Base-by-base conservation (phyloP, 2,888 invertebrate genomes). In the Apamea crenata region DNA sequence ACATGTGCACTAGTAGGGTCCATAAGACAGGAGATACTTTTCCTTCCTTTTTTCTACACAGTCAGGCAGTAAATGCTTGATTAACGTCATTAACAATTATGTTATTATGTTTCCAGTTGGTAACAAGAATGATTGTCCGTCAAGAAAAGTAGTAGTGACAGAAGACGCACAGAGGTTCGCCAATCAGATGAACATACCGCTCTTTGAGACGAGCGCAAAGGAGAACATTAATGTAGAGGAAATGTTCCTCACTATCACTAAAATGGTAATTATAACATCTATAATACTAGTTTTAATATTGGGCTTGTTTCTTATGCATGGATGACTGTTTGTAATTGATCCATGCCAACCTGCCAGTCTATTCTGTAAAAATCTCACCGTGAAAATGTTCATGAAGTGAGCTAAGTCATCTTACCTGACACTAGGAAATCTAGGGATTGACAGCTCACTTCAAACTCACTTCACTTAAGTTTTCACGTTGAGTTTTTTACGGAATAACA, bases 211-310 rank as follows among this genome's bases (percentile, higher is more conserved):
- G 87, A 99, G 99, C 94, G 99, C 99, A 94, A 99, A 99, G 97
- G 99, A 99, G 95, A 99, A 99, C 96, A 98, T 99, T 92, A 99
- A 99, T 97, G 99, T 99, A 78, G 99, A 99, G 97, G 99, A 99
- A 97, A 99, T 99, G 98, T 98, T 98, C 95, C 97, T 98, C 93
- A 97, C 98, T 88, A 98, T 98, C 91, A 98, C 98, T 81, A 97
- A 97, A 96, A 97, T 97, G 97, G 97, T 97, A 91, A 94, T 84
- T 90, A 76, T 71, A 18, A 5, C 8, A 16, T 36, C 36, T 36
- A 36, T 3, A 36, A 36, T 36, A 36, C 65, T 65, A 65, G 63
- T 63, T 32, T 18, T 65, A 18, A 32, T n/a, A 59, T 59, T 29
- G 2, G 14, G 6, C 6, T 29, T 59, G 59, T 14, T 29, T 29